Evolutionary conservation across 1,140 invertebrate genomes (phyloP), one percentile per base, ranked within the genome.

Genomic region (Meloidogyne floridensis): DNA sequence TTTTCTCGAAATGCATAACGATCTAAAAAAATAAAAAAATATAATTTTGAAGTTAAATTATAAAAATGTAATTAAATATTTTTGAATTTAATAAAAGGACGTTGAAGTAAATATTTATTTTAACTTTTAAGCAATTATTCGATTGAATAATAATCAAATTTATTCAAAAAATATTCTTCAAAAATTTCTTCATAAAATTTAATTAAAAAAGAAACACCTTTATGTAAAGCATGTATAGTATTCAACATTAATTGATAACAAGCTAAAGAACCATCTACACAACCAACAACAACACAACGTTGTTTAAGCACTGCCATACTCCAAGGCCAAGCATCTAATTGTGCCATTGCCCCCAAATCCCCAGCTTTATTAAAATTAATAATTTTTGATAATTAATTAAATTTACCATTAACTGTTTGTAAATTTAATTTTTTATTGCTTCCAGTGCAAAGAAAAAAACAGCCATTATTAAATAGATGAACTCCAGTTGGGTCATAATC

Each of bases 1-100:
- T 97, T 97, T 90, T 98, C 96, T 82, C 97, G 93, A 90, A 92
- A 94, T 6, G 96, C 96, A 91, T 99, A 99, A 85, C 95, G 92
- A 87, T 98, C 96, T 79, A 42, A 71, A 71, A n/a, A 7, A 71
- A 18, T 18, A 32, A 32, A 32, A 32, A 32, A 32, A 32, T 32
- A 32, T 32, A 32, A 18, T 71, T 20, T 18, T 71, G 3, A 42
- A 76, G 93, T 93, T 18, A 1, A 20, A 10, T 70, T 13, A 77
- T 47, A 47, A 47, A 7, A 47, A 47, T 47, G 47, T 32, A 2
- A 32, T 32, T 32, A 32, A 32, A 32, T 32, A 32, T 32, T 32
- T 32, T 32, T 32, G 1, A 32, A 32, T 32, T 32, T 2, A 32
- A 32, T 32, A 32, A 32, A 32, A 32, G 32, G 32, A 32, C 32